Base-by-base conservation (phyloP, 2,888 invertebrate species). In the Meloe dianella region DNA sequence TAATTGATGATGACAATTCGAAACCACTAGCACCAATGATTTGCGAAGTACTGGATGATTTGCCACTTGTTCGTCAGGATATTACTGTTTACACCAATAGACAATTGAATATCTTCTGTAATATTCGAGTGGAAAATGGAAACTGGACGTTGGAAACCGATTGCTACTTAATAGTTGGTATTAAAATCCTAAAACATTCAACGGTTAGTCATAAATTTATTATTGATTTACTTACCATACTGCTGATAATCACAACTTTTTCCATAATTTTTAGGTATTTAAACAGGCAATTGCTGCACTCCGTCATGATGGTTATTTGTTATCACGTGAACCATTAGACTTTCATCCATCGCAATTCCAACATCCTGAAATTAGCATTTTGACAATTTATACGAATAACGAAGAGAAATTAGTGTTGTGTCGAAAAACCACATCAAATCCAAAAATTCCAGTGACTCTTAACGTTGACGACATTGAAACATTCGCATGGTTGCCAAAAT, bases 31-130 rank as follows among this genome's bases (percentile, higher is more conserved):
- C 90, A 0, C 86, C 87, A 2, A 72, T 84, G 10, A 85, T 94
- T 7, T 81, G 84, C 10, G 86, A 89, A 1, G 83, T 89, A 0
- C 84, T 93, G 0, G 89, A 87, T 58, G 91, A 93, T 74, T 80
- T 91, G 41, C 92, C 93, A 0, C 79, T 92, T 12, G 86, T 92
- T 5, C 90, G 91, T 73, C 88, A 91, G 0, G 90, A 92, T 59
- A 84, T n/a, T 91, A 0, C 83, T 86, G 60, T 80, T 92, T 0
- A 78, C 91, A 67, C 83, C 85, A 22, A 86, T 87, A 85, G 86
- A 1, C 73, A 85, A 14, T 84, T 86, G 57, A 78, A 89, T 73
- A n/a, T n/a, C n/a, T 85, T 87, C 0, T 72, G 82, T 0, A 82
- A 85, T 41, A 84, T 92, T 1, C 86, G 85, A 1, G 83, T 90